Evolutionary conservation across 2,888 invertebrate genomes (phyloP), one percentile per base, ranked within the genome.

Genomic region (Morpho helenor): DNA sequence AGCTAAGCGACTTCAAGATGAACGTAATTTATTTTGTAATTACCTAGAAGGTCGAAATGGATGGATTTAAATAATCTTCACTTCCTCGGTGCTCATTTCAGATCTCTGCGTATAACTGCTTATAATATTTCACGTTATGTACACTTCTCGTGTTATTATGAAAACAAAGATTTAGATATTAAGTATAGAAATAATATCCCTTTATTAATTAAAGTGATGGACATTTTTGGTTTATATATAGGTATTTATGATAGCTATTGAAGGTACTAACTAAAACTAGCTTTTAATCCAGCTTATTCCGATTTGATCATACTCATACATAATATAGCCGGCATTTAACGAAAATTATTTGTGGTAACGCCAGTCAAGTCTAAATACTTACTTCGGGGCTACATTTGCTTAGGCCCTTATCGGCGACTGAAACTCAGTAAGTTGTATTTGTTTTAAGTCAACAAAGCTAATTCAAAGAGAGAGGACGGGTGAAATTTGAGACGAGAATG

Each of bases 361-460:
- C 8, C 8, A 43, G 43, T 43, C 43, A 43, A n/a, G n/a, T 2
- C 7, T 9, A n/a, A 8, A 9, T 43, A 43, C 43, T 43, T 43
- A 43, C 31, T 31, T 31, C 31, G 31, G 31, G 43, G 6, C 16
- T 41, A 10, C 41, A 41, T 50, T 50, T 50, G 41, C 7, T 50
- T 22, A 50, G 49, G 41, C 41, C n/a, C 49, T 16, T 50, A 41
- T 40, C 45, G 40, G 16, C 49, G 16, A 41, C 41, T 41, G 40
- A 40, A 50, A 10, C 16, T 50, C 49, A 5, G 41, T 40, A 49
- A 40, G 40, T 49, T 49, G 49, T 49, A 49, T 49, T 50, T 50
- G 49, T 50, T 50, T 7, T 7, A 41, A 7, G 8, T 9, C 40
- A 41, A 41, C 49, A 50, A 7, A 50, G 41, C 16, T 50, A 41